These are phyloP conservation scores for Clarias platycephalus DNA, from an alignment of 2,797 vertebrate genomes.

Conservation along the genomic window DNA sequence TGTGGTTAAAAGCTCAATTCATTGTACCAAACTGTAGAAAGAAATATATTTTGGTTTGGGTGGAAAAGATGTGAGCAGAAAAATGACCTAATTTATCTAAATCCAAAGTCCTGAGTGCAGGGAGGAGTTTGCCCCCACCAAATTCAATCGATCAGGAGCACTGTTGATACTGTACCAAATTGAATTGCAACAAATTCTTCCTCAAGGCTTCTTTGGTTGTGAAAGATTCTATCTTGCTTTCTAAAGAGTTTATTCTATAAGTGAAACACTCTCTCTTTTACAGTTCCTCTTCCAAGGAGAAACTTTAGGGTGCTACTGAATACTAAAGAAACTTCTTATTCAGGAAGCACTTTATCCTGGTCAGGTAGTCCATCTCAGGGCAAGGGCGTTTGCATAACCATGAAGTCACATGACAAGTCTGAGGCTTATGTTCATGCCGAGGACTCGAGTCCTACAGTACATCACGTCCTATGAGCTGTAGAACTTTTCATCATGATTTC, in stretches of 20 bases:
- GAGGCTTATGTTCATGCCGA: not conserved
- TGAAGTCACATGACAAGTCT: not conserved
- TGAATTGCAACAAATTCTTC: not conserved
- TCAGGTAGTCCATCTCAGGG: not conserved
- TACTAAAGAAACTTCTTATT: not conserved
- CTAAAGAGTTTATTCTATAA: not conserved
- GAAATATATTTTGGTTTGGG: not conserved
- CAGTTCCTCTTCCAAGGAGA: not conserved
- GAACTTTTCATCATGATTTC: not conserved
- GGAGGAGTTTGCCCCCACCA: not conserved
- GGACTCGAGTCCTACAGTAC: not conserved
- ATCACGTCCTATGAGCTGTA: not conserved
- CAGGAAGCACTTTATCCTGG: not conserved
- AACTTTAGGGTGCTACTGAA: not conserved
- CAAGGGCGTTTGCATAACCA: not conserved
- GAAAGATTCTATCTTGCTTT: not conserved
- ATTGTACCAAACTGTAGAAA: not conserved
- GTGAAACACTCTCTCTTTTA: not conserved
- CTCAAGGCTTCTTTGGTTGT: not conserved
- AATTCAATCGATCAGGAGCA: not conserved
- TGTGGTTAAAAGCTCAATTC: too few relatives aligned
- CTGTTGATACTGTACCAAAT: not conserved
- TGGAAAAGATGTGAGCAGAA: not conserved
- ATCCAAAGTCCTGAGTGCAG: not conserved
- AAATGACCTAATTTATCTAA: not conserved